phyloP scores from a whole-genome alignment of 2,888 invertebrate genomes.

The Aleiodes testaceus region DNA sequence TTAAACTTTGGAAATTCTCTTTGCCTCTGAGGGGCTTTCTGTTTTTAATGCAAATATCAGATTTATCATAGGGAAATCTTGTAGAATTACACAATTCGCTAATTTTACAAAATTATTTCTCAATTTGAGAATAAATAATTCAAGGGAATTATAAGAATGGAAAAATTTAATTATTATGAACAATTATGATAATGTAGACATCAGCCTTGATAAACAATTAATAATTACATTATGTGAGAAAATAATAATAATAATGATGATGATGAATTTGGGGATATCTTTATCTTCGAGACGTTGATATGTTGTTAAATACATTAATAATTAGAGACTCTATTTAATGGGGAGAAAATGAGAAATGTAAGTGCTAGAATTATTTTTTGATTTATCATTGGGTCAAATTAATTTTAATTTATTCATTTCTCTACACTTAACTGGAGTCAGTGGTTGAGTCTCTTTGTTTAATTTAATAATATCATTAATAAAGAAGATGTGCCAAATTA shows the following conservation, averaged over 20 bases:
- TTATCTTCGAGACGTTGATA: slow-evolving; percentile 58
- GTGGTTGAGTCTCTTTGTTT: slow-evolving; percentile 64
- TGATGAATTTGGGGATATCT: slow-evolving; percentile 44
- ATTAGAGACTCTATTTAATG: slow-evolving; percentile 54
- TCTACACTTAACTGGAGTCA: slow-evolving; percentile 65
- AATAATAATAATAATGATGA: slow-evolving; percentile 30
- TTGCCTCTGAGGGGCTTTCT: slow-evolving; percentile 72
- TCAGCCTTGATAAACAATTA: slow-evolving; percentile 36
- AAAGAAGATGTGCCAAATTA: slow-evolving; percentile 46
- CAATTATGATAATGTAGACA: slow-evolving; percentile 38
- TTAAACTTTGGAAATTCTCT: too few relatives aligned
- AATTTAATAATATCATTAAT: background rate
- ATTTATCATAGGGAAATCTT: slow-evolving; percentile 65
- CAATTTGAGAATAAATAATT: background rate
- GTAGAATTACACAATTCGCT: background rate
- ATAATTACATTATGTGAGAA: slow-evolving; percentile 6
- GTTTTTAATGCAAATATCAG: slow-evolving; percentile 51
- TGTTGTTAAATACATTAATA: slow-evolving; percentile 69
- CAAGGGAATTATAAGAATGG: too few relatives aligned
- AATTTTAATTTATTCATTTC: slow-evolving; percentile 48
- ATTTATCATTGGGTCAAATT: too few relatives aligned
- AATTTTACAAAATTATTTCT: background rate
- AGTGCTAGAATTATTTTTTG: slow-evolving; percentile 57
- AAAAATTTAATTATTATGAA: background rate
- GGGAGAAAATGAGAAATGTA: slow-evolving; percentile 44